Evolutionary conservation across 2,888 invertebrate genomes (phyloP).

Genomic region (Priocnemis perturbator): DNA sequence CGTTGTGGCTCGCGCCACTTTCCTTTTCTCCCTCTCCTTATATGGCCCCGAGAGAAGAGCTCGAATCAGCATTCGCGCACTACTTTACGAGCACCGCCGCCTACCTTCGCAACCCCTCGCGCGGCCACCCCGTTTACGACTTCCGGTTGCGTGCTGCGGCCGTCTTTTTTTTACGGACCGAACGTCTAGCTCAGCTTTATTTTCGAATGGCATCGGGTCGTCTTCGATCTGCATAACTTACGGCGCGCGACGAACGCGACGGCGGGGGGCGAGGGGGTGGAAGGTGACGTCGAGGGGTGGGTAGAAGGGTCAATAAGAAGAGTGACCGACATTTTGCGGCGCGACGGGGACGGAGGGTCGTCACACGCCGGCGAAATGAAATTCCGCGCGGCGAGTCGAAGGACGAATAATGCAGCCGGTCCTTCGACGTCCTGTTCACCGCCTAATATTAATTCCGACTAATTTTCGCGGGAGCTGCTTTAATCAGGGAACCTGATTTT

Average conservation of each 20-base stretch:
- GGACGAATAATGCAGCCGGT: neutral
- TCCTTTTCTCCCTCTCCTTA: neutral
- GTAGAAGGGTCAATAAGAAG: no score
- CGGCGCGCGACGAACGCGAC: neutral
- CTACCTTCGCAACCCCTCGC: constrained; percentile 3
- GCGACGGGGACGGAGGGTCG: no score
- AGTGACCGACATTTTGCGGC: no score
- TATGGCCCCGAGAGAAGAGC: neutral
- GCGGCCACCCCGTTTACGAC: constrained; percentile 20
- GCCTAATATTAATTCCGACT: no score
- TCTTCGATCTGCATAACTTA: constrained; percentile 8
- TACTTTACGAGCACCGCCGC: constrained; percentile 7
- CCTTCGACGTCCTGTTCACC: no score
- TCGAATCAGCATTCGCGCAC: constrained; percentile 11
- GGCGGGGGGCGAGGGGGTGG: neutral
- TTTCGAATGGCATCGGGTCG: constrained; percentile 16
- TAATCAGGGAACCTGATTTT: no score
- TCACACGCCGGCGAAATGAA: neutral
- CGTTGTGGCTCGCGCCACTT: no score
- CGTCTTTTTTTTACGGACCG: constrained; percentile 36
- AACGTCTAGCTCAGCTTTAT: constrained; percentile 37
- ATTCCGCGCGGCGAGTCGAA: constrained; percentile 3
- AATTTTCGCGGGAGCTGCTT: no score
- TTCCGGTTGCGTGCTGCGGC: constrained; percentile 32
- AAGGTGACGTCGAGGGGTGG: neutral